Evolutionary conservation across 1,140 invertebrate species (phyloP), one percentile per base, ranked within the genome.

Genomic region (Drosophila ironensis): DNA sequence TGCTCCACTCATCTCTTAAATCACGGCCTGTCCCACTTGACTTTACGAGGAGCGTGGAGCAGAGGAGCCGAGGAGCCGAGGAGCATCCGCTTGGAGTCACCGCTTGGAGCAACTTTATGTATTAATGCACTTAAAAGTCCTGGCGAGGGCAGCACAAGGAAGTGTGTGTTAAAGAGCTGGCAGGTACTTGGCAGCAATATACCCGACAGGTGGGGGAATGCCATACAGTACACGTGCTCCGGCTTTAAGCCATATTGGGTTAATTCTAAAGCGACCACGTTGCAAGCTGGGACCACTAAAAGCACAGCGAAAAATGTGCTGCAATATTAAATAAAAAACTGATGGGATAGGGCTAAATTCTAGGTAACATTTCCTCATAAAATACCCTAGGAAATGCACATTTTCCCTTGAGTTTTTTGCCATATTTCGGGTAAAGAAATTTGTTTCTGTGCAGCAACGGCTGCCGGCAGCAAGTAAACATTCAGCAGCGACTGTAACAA

Each of bases 131-230:
- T 82, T 77, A 70, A 84, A 74, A 71, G 37, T 45, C 52, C 52
- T 68, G 61, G 52, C 24, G 9, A 17, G 19, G 14, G 25, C 33
- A 14, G 64, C 30, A n/a, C n/a, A n/a, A n/a, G n/a, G n/a, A 64
- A 84, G 56, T 63, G 69, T 47, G 77, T 82, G 77, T 84, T 82
- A 82, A 81, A 77, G 72, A 77, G 77, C 77, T 81, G 72, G 40
- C 56, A 73, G 42, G 48, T 50, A 57, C 54, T 72, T 77, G 70
- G 38, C 47, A 80, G 56, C 28, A 45, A 63, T 70, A 70, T 24
- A 59, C 66, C 66, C 70, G 66, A 16, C 66, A 42, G 41, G 4
- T 6, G 41, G 50, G 27, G 35, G 30, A 33, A 33, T 33, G 30
- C 30, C 30, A 38, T 20, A 33, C 20, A 5, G 22, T 19, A 40